Conservation (phyloP, 2,113 vertebrate genomes). For the Chionodraco myersi region DNA sequence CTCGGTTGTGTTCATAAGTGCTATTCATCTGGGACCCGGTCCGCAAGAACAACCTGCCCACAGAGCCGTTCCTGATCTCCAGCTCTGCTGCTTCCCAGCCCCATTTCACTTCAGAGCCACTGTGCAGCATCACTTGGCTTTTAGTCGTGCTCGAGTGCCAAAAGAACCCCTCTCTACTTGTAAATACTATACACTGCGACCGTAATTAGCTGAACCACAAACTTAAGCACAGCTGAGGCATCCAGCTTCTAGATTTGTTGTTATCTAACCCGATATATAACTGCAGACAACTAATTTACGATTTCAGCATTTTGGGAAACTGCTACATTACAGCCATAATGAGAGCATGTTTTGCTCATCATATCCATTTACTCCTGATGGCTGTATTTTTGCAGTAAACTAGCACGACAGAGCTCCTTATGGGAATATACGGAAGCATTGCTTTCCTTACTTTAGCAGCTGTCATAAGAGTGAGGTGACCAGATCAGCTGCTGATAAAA, state of each 20-base stretch:
- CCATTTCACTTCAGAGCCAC: constrained; percentile 42
- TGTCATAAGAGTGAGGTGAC: constrained; percentile 28
- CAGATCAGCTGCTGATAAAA: constrained; percentile 33
- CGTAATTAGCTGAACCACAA: constrained; percentile 61
- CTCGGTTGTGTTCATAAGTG: constrained; percentile 48
- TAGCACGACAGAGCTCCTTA: constrained; percentile 17
- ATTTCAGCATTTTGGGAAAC: constrained; percentile 43
- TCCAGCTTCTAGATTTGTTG: constrained; percentile 34
- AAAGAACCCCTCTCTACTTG: constrained; percentile 25
- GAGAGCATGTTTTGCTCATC: constrained; percentile 33
- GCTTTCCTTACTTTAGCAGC: constrained; percentile 17
- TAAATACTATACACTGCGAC: constrained; percentile 39
- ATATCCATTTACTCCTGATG: constrained; percentile 47
- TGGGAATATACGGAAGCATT: constrained; percentile 3
- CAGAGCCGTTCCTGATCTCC: constrained; percentile 56
- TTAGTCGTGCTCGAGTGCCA: constrained; percentile 40
- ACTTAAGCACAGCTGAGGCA: constrained; percentile 57
- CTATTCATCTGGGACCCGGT: constrained; percentile 49
- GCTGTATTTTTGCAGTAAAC: constrained; percentile 32
- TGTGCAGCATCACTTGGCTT: constrained; percentile 42
- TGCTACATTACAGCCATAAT: constrained; percentile 40
- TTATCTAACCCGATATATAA: constrained; percentile 38
- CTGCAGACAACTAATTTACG: constrained; percentile 38
- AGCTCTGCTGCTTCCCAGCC: constrained; percentile 40
- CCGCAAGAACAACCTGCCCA: constrained; percentile 47